phyloP scores from a whole-genome alignment of 1,140 invertebrate species.

The Macrotrachela quadricornifera region DNA sequence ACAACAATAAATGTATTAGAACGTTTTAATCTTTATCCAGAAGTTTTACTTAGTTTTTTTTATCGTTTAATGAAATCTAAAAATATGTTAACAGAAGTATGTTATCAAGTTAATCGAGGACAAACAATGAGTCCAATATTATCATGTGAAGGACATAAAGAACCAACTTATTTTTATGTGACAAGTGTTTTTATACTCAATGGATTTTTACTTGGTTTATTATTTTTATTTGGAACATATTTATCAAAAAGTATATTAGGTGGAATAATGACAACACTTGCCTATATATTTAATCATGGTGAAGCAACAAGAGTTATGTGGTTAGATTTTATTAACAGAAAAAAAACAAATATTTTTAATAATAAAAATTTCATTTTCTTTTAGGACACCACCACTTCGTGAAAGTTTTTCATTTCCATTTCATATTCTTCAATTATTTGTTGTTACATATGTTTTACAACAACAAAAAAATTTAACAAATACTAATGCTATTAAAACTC shows the following conservation, averaged over 20 bases:
- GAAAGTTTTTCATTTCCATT: conserved; percentile 59
- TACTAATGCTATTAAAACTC: no score
- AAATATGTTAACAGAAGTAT: conserved; percentile 28
- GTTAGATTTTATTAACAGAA: no score
- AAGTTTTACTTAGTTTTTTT: conserved; percentile 35
- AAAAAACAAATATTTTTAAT: no score
- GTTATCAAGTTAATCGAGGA: conserved; percentile 43
- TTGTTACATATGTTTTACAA: conserved; percentile 27
- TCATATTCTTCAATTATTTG: conserved; percentile 33
- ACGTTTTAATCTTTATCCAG: conserved; percentile 58
- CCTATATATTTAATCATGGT: conserved; percentile 55
- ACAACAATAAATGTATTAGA: conserved; percentile 53
- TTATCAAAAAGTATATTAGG: conserved; percentile 43
- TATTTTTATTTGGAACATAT: conserved; percentile 37
- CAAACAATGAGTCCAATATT: conserved; percentile 39
- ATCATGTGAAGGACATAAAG: conserved; percentile 52
- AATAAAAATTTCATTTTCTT: no score
- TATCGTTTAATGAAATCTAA: neutral
- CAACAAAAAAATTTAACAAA: conserved; percentile 2
- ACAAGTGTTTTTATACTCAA: conserved; percentile 44
- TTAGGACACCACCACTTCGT: conserved; percentile 45
- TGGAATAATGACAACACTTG: conserved; percentile 41
- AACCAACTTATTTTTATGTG: conserved; percentile 52
- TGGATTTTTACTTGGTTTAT: conserved; percentile 37
- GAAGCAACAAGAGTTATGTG: conserved; percentile 55